Evolutionary conservation across 2,797 vertebrate genomes (phyloP), one percentile per base, ranked within the genome.

Genomic region (Lepus oiostolus): DNA sequence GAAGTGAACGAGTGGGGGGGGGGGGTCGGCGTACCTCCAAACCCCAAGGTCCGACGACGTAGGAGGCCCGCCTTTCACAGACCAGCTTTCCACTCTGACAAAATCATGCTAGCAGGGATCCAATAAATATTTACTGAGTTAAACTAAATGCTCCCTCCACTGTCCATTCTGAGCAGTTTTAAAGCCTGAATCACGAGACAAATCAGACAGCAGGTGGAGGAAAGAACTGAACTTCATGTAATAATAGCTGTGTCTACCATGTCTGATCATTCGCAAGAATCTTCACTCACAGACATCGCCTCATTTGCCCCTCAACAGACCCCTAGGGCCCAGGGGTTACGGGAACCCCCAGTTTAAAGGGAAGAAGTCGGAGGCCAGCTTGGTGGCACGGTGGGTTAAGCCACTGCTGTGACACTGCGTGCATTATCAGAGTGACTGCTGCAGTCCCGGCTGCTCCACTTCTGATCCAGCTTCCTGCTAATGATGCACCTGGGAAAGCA

Each of bases 141-240:
- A 62, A 80, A 30, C 21, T 71, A 91, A 63, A 90, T 68, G 13
- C 42, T 68, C 72, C 50, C 21, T 52, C 71, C 42, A 22, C 32
- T 94, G 65, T 93, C 38, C 32, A 4, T 35, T 85, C 65, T 88
- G 90, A 84, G 47, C 12, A 52, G 52, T 12, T 13, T 52, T 72
- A 82, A 30, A 60, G 21, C 3, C 76, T 60, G 80, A 93, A 93
- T 62, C 60, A 74, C 21, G 22, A 83, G 47, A n/a, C 52, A 62
- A 93, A 47, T 75, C 65, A 60, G 80, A 28, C 22, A 63, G 19
- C 9, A 65, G 60, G 28, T 47, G 7, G 30, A 85, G 30, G 62
- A 94, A 90, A 81, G n/a, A 91, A 94, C 58, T 79, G 62, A 92
- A 85, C 50, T 85, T 85, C 47, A 38, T 54, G 63, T 79, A 87